Percentiles rank a stretch among this genome's conserved stretches.
Conservation (phyloP, 2,888 invertebrate species). For the Atethmia centrago region DNA sequence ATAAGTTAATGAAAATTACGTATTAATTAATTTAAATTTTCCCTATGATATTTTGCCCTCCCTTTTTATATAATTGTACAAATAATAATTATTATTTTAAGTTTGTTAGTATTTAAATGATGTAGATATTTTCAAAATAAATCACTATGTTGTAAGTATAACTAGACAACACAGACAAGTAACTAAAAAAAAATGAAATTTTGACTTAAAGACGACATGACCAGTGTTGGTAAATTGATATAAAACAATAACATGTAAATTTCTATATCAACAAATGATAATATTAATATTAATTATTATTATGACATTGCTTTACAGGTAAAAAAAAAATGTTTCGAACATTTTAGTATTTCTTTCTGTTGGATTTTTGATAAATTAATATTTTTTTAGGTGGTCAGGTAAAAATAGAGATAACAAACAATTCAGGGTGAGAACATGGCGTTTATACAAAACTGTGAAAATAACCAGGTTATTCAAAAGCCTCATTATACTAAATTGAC, state of each 20-base stretch:
- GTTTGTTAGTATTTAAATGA: too few relatives aligned
- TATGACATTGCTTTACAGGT: neutral
- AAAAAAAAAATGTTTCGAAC: neutral
- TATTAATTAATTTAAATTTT: too few relatives aligned
- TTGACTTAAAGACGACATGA: neutral
- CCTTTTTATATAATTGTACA: too few relatives aligned
- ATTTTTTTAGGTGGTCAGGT: neutral
- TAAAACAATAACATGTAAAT: neutral
- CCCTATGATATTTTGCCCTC: too few relatives aligned
- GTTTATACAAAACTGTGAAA: neutral
- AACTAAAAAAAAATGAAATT: too few relatives aligned
- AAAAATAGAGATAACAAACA: neutral
- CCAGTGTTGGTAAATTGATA: neutral
- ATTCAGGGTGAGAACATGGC: neutral
- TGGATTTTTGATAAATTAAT: neutral
- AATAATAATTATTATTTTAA: too few relatives aligned
- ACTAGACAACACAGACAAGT: too few relatives aligned
- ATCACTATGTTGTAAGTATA: too few relatives aligned
- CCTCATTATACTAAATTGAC: conserved; percentile 20
- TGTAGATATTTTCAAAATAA: too few relatives aligned
- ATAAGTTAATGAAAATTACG: too few relatives aligned
- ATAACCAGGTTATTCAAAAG: neutral
- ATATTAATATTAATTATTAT: neutral
- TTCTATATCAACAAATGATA: neutral
- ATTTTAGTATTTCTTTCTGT: neutral